Percentiles rank a stretch among this genome's conserved stretches.
phyloP scores from a whole-genome alignment of 2,888 invertebrate species.

The Coenonympha arcania region DNA sequence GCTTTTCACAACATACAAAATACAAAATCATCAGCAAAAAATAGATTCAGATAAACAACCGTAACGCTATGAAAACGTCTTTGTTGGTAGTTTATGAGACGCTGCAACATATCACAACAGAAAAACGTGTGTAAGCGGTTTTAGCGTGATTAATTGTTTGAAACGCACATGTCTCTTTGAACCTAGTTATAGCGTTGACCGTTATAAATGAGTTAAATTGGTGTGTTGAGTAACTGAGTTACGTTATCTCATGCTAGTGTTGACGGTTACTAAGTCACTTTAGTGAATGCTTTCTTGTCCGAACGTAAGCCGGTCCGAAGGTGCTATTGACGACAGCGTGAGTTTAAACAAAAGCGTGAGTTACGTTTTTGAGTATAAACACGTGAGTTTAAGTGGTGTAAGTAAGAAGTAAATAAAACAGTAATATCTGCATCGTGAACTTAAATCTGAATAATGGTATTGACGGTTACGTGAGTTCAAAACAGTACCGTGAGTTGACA shows the following conservation, averaged over 20 bases:
- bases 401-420: no score
- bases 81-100: conserved; percentile 31
- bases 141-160: conserved; percentile 30
- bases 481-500: not conserved
- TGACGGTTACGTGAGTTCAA: not conserved
- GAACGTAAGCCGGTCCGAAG: not conserved
- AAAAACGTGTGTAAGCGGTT: conserved; percentile 23
- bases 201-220: not conserved
- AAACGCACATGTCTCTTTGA: conserved; percentile 3
- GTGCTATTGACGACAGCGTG: not conserved
- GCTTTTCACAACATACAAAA: not conserved
- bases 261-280: not conserved
- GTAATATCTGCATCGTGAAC: not conserved
- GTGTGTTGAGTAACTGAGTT: conserved; percentile 1
- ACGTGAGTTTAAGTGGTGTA: not conserved
- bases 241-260: no score
- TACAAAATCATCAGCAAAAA: conserved; percentile 14
- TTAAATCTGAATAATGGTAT: not conserved
- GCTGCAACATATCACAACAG: conserved; percentile 30
- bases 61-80: conserved; percentile 46
- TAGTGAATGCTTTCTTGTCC: not conserved
- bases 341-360: not conserved
- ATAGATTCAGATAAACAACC: conserved; percentile 29
- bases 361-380: not conserved
- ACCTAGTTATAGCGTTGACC: not conserved